These are phyloP conservation scores for Rhingia campestris DNA, from an alignment of 2,888 invertebrate genomes.

Conservation along the genomic window DNA sequence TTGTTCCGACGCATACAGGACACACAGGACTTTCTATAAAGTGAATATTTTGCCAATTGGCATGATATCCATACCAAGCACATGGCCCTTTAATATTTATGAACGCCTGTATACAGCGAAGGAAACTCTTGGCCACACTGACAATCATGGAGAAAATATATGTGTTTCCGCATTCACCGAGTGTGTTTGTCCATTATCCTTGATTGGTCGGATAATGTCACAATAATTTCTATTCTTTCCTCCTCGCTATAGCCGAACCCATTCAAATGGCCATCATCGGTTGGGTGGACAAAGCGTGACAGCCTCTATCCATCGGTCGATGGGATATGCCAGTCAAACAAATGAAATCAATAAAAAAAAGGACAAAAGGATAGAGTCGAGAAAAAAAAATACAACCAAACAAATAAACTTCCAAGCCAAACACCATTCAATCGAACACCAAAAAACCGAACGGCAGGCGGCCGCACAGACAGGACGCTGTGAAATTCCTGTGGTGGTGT, in stretches of 20 bases:
- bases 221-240: slow-evolving; percentile 52
- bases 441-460: slow-evolving; percentile 30
- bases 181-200: slow-evolving; percentile 71
- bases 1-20: background rate
- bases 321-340: background rate
- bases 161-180: slow-evolving; percentile 68
- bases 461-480: slow-evolving; percentile 4
- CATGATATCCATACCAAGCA: slow-evolving; percentile 54
- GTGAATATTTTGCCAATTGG: slow-evolving; percentile 70
- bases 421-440: slow-evolving; percentile 61
- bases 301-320: slow-evolving; percentile 17
- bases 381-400: slow-evolving; percentile 25
- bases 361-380: slow-evolving; percentile 29
- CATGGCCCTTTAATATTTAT: slow-evolving; percentile 68
- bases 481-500: slow-evolving; percentile 29
- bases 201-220: slow-evolving; percentile 73
- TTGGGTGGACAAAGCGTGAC: slow-evolving; percentile 41
- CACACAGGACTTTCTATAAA: slow-evolving; percentile 41
- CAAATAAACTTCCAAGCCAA: slow-evolving; percentile 15
- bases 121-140: slow-evolving; percentile 33
- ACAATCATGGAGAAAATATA: slow-evolving; percentile 57
- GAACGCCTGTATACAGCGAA: slow-evolving; percentile 30
- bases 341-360: slow-evolving; percentile 65
- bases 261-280: slow-evolving; percentile 67
- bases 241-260: slow-evolving; percentile 40